Conservation (phyloP, 2,888 invertebrate genomes). For the Blomia tropicalis region DNA sequence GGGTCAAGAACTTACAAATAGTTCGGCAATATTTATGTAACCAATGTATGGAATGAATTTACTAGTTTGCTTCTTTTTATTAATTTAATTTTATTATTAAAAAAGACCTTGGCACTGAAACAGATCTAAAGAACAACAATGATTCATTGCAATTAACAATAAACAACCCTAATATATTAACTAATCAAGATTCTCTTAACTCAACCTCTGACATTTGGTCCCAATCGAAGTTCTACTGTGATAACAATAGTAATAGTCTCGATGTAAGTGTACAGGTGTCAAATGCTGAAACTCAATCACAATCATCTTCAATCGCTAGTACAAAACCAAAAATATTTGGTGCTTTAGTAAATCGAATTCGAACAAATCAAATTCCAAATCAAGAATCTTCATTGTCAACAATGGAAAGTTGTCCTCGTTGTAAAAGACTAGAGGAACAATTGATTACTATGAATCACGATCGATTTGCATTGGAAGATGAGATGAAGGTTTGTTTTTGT, state of each 20-base stretch:
- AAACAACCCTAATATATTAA: neutral
- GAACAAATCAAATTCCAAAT: neutral
- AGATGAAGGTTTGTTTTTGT: conserved; percentile 30
- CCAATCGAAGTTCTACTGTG: neutral
- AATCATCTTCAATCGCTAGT: neutral
- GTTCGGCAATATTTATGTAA: conserved; percentile 8
- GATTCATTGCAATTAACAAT: too few relatives aligned
- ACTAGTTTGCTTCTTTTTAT: too few relatives aligned
- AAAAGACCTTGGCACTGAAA: neutral
- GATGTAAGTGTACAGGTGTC: neutral
- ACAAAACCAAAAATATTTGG: conserved; percentile 18
- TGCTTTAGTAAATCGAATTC: conserved; percentile 19
- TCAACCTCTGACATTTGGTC: too few relatives aligned
- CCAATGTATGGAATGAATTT: neutral
- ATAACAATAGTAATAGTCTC: neutral
- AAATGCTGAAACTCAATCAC: neutral
- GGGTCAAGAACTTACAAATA: conserved; percentile 38
- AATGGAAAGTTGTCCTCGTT: conserved; percentile 12
- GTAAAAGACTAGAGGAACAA: conserved; percentile 26
- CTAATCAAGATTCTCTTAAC: too few relatives aligned
- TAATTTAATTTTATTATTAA: too few relatives aligned
- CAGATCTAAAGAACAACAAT: neutral
- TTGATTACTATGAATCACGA: conserved; percentile 32
- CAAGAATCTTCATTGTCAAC: neutral
- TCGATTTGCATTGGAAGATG: conserved; percentile 34